A percentile compares a stretch with the other conserved stretches of the same genome.
Conservation (phyloP, 30 jellyfish, hydroid and myxozoan species). For the Aurelia sp. region DNA sequence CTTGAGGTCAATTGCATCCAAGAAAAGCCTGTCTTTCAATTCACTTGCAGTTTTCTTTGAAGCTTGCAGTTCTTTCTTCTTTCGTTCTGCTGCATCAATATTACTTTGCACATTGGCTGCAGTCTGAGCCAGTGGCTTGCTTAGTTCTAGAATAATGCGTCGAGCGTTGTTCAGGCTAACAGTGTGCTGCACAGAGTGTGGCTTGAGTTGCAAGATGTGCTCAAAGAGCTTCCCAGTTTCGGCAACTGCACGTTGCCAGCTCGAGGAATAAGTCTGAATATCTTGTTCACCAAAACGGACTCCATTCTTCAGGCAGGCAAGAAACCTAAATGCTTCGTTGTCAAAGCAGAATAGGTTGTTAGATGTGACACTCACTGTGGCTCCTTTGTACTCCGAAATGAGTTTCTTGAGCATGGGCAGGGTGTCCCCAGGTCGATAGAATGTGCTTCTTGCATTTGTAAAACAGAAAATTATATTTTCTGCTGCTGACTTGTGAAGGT, state of each 20-base stretch:
- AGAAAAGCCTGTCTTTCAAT: slow-evolving; percentile 34
- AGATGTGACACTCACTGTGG: slow-evolving; percentile 35
- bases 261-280: slow-evolving; percentile 67
- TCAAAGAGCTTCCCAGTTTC: slow-evolving; percentile 59
- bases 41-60: slow-evolving; percentile 62
- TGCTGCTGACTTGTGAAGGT: slow-evolving; percentile 82
- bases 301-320: slow-evolving; percentile 64
- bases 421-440: slow-evolving; percentile 83
- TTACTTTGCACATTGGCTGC: slow-evolving; percentile 56
- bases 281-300: slow-evolving; percentile 43
- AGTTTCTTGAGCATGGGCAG: slow-evolving; percentile 55
- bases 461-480: slow-evolving; percentile 70
- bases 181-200: slow-evolving; percentile 60
- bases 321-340: slow-evolving; percentile 76
- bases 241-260: slow-evolving; percentile 73
- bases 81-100: slow-evolving; percentile 55
- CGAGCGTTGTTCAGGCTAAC: slow-evolving; percentile 70
- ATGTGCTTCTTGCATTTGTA: slow-evolving; percentile 79
- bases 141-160: slow-evolving; percentile 51
- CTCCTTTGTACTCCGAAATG: slow-evolving; percentile 54
- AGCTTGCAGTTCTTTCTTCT: slow-evolving; percentile 36
- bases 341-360: slow-evolving; percentile 70
- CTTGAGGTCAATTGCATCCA: slow-evolving; percentile 42
- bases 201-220: slow-evolving; percentile 43
- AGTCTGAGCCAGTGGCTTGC: slow-evolving; percentile 73